Evolutionary conservation across 2,888 invertebrate genomes (phyloP), one percentile per base, ranked within the genome.

Genomic region (Alitta virens): DNA sequence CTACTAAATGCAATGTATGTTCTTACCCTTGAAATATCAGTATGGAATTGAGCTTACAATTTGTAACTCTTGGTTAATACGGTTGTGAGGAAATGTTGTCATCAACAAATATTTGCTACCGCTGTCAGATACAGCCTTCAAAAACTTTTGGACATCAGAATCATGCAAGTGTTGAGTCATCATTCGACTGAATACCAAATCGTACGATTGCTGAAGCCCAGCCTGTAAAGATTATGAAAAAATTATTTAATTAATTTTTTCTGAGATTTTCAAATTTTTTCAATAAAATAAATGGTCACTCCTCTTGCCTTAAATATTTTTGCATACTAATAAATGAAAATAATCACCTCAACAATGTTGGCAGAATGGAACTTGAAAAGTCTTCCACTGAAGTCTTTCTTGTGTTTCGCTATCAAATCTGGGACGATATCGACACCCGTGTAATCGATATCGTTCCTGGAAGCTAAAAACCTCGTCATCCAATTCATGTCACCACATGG

Each of bases 401-500:
- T 42, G 56, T 71, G 71, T 52, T 67, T 63, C n/a, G 43, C 50
- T 7, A 71, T 70, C 12, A 71, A 27, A 7, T 67, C 64, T 1
- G 65, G 63, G 1, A 71, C 70, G 23, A 71, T 65, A 46, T 71
- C 71, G 2, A 68, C 52, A 1, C 71, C 69, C 2, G 68, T 68
- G 57, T 68, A 71, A 23, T 68, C 65, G 18, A 71, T 62, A 54
- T 71, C 71, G 42, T 67, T 54, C 21, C 71, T 54, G 12, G 67
- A 68, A 14, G 58, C 42, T n/a, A 71, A 59, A 49, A 70, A 71
- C 14, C 69, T 42, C 40, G 56, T 60, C 69, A 71, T 71, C 71
- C 71, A 71, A 16, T 51, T 61, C 68, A 71, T 65, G 56, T 71
- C 71, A 12, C 71, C 71, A 56, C 71, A 71, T 1, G 69, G 64